Evolutionary conservation across 2,888 invertebrate genomes (phyloP).

Genomic region (Erannis defoliaria): DNA sequence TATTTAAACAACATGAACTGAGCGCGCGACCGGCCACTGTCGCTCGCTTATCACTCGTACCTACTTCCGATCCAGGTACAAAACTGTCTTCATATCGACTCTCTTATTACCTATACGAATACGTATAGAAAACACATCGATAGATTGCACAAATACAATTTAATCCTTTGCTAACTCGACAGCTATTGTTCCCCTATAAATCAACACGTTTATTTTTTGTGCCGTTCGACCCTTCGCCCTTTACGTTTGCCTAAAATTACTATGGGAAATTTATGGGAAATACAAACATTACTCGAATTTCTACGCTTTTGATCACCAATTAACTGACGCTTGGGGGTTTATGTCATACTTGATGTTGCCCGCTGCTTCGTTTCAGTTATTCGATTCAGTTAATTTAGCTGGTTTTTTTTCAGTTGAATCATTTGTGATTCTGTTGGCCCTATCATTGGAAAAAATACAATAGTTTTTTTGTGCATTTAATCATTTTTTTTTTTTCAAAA

Average conservation of each 20-base stretch:
- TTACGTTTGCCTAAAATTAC: constrained; percentile 72
- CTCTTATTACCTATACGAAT: background rate
- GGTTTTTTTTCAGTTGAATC: no score
- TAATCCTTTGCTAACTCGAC: constrained; percentile 20
- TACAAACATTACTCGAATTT: constrained; percentile 80
- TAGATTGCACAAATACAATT: background rate
- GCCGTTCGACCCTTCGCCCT: constrained; percentile 44
- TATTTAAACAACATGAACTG: no score
- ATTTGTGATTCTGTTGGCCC: no score
- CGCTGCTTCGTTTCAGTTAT: no score
- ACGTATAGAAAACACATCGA: background rate
- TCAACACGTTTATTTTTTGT: constrained; percentile 46
- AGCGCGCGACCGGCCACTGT: no score
- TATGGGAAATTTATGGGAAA: constrained; percentile 82
- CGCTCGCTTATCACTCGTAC: no score
- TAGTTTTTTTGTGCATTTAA: no score
- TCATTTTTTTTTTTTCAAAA: no score
- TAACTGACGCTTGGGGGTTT: constrained; percentile 59
- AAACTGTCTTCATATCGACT: no score
- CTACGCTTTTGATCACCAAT: constrained; percentile 68
- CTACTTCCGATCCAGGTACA: no score
- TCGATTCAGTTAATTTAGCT: no score
- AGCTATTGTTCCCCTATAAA: constrained; percentile 32
- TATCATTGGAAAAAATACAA: no score
- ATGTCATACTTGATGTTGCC: background rate